Percentiles rank a stretch among this genome's conserved stretches.
phyloP scores from a whole-genome alignment of 2,888 invertebrate species.

The Hedychridium roseum region DNA sequence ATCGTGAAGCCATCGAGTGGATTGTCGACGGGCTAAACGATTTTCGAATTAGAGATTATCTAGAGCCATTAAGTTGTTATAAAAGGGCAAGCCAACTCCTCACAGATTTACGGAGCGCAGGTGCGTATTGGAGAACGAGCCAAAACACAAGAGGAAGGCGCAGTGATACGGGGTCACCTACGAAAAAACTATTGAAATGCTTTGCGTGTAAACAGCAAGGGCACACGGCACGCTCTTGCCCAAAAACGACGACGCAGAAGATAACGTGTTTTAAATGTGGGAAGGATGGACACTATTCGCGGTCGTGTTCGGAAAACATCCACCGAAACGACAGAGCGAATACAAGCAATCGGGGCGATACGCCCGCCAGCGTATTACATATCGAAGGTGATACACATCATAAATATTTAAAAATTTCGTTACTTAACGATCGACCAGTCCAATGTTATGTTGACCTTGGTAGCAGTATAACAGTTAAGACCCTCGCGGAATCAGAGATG shows the following conservation, averaged over 20 bases:
- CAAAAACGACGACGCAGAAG: too few species aligned
- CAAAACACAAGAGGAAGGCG: neutral
- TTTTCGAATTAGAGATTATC: conserved; percentile 18
- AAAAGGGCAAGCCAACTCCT: conserved; percentile 18
- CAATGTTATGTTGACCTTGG: conserved; percentile 5
- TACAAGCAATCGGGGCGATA: neutral
- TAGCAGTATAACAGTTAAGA: conserved; percentile 2
- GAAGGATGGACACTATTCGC: neutral
- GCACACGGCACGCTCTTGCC: neutral
- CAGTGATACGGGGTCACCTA: too few species aligned
- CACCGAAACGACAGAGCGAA: neutral
- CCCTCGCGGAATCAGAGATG: too few species aligned
- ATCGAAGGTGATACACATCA: neutral
- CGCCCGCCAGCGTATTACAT: neutral
- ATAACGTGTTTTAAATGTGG: conserved; percentile 1
- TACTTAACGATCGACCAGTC: neutral
- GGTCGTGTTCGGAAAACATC: too few species aligned
- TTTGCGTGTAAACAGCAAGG: neutral
- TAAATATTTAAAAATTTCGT: conserved; percentile 2
- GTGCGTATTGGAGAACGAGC: too few species aligned
- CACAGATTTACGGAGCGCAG: conserved; percentile 27
- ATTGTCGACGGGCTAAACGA: conserved; percentile 29
- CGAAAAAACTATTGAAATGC: neutral
- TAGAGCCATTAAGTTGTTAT: conserved; percentile 28
- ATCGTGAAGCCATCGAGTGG: conserved; percentile 31